Evolutionary conservation across 2,888 invertebrate species (phyloP).

Genomic region (Zaprionus lineosus): DNA sequence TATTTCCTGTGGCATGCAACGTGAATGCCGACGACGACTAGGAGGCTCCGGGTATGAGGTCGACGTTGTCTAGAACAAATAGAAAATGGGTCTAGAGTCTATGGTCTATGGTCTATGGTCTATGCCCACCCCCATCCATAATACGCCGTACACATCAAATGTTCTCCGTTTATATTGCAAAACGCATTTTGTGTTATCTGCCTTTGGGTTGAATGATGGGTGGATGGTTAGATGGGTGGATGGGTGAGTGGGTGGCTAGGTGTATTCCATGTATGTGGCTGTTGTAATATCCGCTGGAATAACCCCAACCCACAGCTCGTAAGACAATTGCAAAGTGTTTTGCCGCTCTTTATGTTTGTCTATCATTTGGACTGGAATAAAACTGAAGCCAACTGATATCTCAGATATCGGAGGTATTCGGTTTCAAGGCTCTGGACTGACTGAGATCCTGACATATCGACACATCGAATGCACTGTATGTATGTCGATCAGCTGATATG

Average conservation of each 20-base stretch:
- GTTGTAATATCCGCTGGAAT: conserved; percentile 42
- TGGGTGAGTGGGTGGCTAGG: no score
- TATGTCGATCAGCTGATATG: conserved; percentile 35
- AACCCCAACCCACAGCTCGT: conserved; percentile 16
- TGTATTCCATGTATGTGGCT: no score
- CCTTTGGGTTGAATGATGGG: conserved; percentile 5
- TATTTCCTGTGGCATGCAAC: conserved; percentile 72
- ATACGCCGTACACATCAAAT: conserved; percentile 34
- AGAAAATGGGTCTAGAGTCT: conserved; percentile 41
- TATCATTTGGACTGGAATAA: conserved; percentile 16
- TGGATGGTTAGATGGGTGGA: no score
- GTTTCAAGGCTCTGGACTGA: conserved; percentile 1
- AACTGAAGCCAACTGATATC: conserved; percentile 13
- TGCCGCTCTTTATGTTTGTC: conserved; percentile 18
- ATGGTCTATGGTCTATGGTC: no score
- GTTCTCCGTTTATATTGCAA: conserved; percentile 56
- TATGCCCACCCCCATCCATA: no score
- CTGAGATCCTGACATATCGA: conserved; percentile 5
- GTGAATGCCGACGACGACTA: conserved; percentile 39
- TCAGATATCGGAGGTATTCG: background rate
- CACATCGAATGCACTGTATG: background rate
- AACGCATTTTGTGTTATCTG: conserved; percentile 69
- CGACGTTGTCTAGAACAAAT: conserved; percentile 44
- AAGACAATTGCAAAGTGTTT: conserved; percentile 40
- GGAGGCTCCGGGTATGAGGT: background rate